Evolutionary conservation across 2,888 invertebrate genomes (phyloP), one percentile per base, ranked within the genome.

Genomic region (Gastracanthus pulcherrimus): DNA sequence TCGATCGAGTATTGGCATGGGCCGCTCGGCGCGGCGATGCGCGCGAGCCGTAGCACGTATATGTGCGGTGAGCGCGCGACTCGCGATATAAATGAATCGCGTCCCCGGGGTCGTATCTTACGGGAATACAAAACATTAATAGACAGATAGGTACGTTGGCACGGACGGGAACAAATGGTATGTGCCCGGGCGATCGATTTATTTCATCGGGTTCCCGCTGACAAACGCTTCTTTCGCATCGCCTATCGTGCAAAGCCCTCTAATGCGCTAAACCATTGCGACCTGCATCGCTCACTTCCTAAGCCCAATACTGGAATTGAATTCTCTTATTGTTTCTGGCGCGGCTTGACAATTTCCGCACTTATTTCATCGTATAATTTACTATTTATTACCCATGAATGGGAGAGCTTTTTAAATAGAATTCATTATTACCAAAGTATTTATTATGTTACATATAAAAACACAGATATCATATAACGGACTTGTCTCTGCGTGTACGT

Each of bases 81-180:
- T 79, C 75, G 84, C 86, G 84, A 88, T 90, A 90, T 90, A 90
- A 90, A 90, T 90, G 89, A 90, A 90, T 89, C 88, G 87, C 81
- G 88, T 89, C 89, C 87, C 89, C 84, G 81, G 88, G 88, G 88
- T 84, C 86, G 87, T 88, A 89, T 90, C 88, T 88, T 88, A 86
- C 86, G 86, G 88, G 89, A 88, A 89, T 89, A 89, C 88, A 88
- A 89, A 90, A 88, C 89, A 89, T 90, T 90, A 90, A 90, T 90
- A 88, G 89, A 90, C 87, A 88, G 87, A 87, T 85, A 85, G 85
- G 87, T 87, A 87, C 87, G 88, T 89, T 89, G 88, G 86, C 86
- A 87, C 81, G 86, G 90, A 89, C 88, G 88, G 87, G 86, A 88
- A 90, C 87, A 89, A 90, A 90, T 90, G 87, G 87, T 81, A 84